Percentiles rank a stretch among this genome's conserved stretches.
Evolutionary conservation across 2,888 invertebrate genomes (phyloP).

Genomic region (Aleiodes alternator): DNA sequence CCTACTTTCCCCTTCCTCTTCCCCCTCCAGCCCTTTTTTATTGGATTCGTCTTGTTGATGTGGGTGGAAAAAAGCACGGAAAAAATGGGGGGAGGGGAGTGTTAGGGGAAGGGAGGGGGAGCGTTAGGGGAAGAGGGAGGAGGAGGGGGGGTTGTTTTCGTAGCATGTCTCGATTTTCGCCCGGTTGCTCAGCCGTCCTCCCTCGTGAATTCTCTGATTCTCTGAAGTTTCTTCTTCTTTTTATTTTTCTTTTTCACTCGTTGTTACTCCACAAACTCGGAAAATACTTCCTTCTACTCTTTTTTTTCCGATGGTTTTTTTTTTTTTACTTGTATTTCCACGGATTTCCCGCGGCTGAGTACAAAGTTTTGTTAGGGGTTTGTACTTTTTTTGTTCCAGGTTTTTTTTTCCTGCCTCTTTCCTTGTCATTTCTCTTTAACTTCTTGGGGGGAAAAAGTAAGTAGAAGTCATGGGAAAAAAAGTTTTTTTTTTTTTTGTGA

Average conservation of each 20-base stretch:
- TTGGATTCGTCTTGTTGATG: slow-evolving; percentile 11
- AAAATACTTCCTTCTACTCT: neutral
- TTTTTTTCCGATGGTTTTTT: slow-evolving; percentile 13
- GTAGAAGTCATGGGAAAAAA: neutral
- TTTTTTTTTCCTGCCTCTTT: too few species aligned
- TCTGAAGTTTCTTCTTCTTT: too few species aligned
- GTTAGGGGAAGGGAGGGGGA: neutral
- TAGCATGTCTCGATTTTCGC: slow-evolving; percentile 18
- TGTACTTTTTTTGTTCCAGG: too few species aligned
- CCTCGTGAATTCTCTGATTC: slow-evolving; percentile 6
- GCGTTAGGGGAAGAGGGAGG: neutral
- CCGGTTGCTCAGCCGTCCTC: neutral
- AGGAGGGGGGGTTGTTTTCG: slow-evolving; percentile 27
- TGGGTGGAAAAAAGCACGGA: neutral
- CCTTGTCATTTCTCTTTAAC: neutral
- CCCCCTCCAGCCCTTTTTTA: too few species aligned
- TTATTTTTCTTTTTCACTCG: neutral
- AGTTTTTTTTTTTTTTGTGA: neutral
- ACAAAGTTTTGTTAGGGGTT: slow-evolving; percentile 32
- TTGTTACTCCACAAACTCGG: neutral
- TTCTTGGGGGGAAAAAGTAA: slow-evolving; percentile 3
- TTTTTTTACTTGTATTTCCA: slow-evolving; percentile 35
- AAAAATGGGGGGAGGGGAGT: too few species aligned
- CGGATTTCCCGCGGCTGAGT: slow-evolving; percentile 30
- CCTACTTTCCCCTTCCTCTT: too few species aligned